Evolutionary conservation across 2,888 invertebrate species (phyloP), one percentile per base, ranked within the genome.

Genomic region (Cephus runcator): DNA sequence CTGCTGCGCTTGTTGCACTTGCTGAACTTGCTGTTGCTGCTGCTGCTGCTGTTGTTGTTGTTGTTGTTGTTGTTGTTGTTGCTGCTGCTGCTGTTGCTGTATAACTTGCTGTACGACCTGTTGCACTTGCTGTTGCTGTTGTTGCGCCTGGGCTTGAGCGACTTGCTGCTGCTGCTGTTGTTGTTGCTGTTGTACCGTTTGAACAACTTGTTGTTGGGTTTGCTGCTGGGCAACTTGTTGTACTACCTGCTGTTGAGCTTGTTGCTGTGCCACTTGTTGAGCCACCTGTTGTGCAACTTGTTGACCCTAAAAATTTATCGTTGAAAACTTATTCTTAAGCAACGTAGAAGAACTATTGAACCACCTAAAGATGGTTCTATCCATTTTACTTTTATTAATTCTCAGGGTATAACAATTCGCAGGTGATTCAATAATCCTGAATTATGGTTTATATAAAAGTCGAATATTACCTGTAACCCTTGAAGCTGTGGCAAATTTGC

Each of bases 401-500:
- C 3, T 4, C 12, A 36, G 12, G 12, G 1, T 15, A 15, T 36
- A 36, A 36, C 33, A 30, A 69, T 69, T 36, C 23, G n/a, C 33
- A 76, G 69, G 15, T 35, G 23, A 15, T 36, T 36, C 36, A 36
- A 15, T 15, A 15, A 36, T 36, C 36, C 36, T 36, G 4, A 36
- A 36, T 36, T 79, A 83, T 36, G 77, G 75, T 56, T 23, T 56
- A 23, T 9, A 23, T 23, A 23, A 56, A 56, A 56, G 9, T 23
- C 2, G 4, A 23, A 23, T 56, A 56, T 69, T 92, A 87, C 91
- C 87, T 87, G 92, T 82, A 88, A 88, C 83, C 87, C 89, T 82
- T 92, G 92, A 79, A 87, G 90, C 85, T 92, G 91, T 73, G 93
- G 92, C 23, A 95, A 91, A 3, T 95, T 95, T 0, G 96, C 94